Evolutionary conservation across 2,113 vertebrate genomes (phyloP).

Genomic region (Cochlearius cochlearius): DNA sequence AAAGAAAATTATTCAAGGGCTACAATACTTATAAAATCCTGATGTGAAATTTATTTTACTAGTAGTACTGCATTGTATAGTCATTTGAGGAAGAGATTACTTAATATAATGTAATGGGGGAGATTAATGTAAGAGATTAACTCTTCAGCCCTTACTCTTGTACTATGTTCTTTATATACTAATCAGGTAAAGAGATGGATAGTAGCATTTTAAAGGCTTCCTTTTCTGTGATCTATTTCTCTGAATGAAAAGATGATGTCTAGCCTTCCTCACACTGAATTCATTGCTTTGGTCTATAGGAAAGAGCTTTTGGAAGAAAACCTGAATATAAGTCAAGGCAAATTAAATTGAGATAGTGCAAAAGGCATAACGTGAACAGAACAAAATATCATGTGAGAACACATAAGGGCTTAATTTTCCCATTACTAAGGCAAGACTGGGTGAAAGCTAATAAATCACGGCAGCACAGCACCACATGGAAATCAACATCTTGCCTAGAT

Average conservation of each 20-base stretch:
- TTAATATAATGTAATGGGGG: neutral
- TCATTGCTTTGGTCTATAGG: neutral
- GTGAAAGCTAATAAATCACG: neutral
- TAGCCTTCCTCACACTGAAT: neutral
- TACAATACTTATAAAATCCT: neutral
- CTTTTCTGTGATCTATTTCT: neutral
- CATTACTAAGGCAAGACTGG: neutral
- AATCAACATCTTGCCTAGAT: neutral
- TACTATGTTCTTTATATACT: neutral
- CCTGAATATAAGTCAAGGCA: neutral
- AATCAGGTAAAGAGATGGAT: neutral
- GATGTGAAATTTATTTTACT: neutral
- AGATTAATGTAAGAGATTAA: slow-evolving; percentile 29
- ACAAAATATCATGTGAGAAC: neutral
- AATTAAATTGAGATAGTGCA: slow-evolving; percentile 8
- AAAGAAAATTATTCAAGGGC: neutral
- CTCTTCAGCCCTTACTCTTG: neutral
- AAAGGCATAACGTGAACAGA: neutral
- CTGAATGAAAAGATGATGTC: neutral
- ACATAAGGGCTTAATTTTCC: neutral
- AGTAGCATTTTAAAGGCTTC: neutral
- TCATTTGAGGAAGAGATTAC: neutral
- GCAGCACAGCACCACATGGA: neutral
- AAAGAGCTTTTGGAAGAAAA: slow-evolving; percentile 31
- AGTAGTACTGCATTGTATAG: neutral